Percentiles rank a stretch among this genome's conserved stretches.
These are phyloP conservation scores for Apamea anceps DNA, from an alignment of 2,888 invertebrate species.

Conservation along the genomic window DNA sequence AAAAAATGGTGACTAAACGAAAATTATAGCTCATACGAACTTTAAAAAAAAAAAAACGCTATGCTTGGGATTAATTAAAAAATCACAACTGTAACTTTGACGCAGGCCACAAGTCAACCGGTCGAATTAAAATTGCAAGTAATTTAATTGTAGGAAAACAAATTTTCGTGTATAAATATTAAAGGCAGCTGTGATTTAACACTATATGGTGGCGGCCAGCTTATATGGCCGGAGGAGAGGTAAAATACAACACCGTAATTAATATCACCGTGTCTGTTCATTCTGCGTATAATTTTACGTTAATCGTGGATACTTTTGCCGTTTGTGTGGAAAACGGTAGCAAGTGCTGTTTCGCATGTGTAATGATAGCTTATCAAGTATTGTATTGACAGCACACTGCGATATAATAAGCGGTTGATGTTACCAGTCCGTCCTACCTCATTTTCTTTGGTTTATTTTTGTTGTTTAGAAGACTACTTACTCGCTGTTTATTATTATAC, in stretches of 20 bases:
- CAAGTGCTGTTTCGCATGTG: conserved; percentile 41
- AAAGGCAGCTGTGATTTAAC: conserved; percentile 81
- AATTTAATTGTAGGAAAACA: conserved; percentile 75
- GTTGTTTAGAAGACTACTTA: background rate
- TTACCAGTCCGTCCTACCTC: background rate
- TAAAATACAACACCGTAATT: conserved; percentile 69
- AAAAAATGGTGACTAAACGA: conserved; percentile 38
- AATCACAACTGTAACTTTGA: conserved; percentile 67
- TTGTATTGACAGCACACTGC: conserved; percentile 25
- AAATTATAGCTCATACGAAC: conserved; percentile 48
- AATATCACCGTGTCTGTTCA: conserved; percentile 60
- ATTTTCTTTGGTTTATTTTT: conserved; percentile 25
- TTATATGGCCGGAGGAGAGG: conserved; percentile 77
- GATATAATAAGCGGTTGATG: conserved; percentile 37
- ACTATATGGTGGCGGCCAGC: conserved; percentile 78
- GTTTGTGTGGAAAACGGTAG: conserved; percentile 35
- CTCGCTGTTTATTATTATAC: background rate
- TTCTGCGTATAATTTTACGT: conserved; percentile 50
- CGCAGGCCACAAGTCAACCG: conserved; percentile 67
- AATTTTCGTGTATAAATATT: conserved; percentile 78
- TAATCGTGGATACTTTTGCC: conserved; percentile 44
- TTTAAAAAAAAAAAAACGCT: conserved; percentile 50
- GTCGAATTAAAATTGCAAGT: conserved; percentile 77
- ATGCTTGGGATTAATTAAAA: conserved; percentile 70
- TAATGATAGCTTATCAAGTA: conserved; percentile 40